Conservation (phyloP, 2,113 vertebrate species). For the Mormyrus lacerda region DNA sequence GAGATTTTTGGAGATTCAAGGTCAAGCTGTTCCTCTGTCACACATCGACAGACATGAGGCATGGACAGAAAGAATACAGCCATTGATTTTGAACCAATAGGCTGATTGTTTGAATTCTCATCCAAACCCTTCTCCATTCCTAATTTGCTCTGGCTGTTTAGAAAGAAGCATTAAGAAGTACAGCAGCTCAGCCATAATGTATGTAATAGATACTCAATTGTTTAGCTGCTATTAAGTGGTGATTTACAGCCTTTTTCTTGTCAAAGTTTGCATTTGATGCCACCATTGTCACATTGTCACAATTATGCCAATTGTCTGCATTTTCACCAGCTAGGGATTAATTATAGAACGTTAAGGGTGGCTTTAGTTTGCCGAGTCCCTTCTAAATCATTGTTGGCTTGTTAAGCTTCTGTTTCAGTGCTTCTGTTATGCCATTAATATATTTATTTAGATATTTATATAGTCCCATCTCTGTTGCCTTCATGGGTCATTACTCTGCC, state of each 20-base stretch:
- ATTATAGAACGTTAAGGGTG: neutral
- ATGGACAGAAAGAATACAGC: neutral
- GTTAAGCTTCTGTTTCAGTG: neutral
- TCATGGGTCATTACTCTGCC: neutral
- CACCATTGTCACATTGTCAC: neutral
- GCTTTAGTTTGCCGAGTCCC: neutral
- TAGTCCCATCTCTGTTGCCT: neutral
- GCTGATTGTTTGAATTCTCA: neutral
- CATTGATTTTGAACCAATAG: neutral
- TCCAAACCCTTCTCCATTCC: neutral
- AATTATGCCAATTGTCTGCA: neutral
- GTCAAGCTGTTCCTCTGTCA: neutral
- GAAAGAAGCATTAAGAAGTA: neutral
- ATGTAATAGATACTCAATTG: neutral
- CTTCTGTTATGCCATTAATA: neutral
- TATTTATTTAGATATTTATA: neutral
- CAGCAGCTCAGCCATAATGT: neutral
- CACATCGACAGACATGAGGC: neutral
- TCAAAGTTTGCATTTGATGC: neutral
- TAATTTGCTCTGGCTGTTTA: neutral
- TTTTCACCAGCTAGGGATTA: neutral
- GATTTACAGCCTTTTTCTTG: neutral
- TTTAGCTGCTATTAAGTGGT: neutral
- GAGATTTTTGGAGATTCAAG: neutral
- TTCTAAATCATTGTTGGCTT: neutral